Evolutionary conservation across 2,797 vertebrate species (phyloP), one percentile per base, ranked within the genome.

Genomic region (Prionace glauca): DNA sequence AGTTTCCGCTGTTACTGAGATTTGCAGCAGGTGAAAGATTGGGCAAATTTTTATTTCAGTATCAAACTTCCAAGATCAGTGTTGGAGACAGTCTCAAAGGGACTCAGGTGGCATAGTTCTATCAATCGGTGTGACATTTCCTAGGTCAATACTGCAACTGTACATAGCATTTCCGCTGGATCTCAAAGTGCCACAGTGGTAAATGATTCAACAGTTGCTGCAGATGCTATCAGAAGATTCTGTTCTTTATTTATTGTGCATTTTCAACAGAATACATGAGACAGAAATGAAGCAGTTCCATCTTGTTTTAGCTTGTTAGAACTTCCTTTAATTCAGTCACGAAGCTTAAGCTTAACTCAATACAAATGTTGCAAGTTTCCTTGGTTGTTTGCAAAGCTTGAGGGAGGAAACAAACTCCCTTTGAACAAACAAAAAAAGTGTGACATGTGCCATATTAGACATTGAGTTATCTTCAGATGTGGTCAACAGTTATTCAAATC

Each of bases 361-460:
- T 24, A 84, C 81, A 84, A 45, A 84, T 84, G 81, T 45, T 84
- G 41, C 81, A 45, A 84, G 41, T 84, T 84, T 84, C 36, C 81
- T 45, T 9, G 36, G 41, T 45, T 84, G 81, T 84, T 36, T 84
- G 18, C 81, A 84, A 84, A 84, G 81, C 81, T 84, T 9, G 81
- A 84, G 81, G 20, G 41, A 84, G 81, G 81, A 84, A 41, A 20
- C 81, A 45, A 45, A 22, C 81, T 84, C 22, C 45, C 81, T 84
- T 84, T 45, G 81, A 84, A 84, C 36, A 84, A 84, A 84, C 41
- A 84, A 24, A 84, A 84, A 84, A 22, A 84, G 81, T 84, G 81
- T 22, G 81, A 84, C 81, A 84, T 84, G 36, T 84, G 81, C 41
- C 8, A 84, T 45, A 84, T 84, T 10, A 84, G 81, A 84, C 81